Conservation (phyloP, 2,113 vertebrate genomes). For the Lota lota region DNA sequence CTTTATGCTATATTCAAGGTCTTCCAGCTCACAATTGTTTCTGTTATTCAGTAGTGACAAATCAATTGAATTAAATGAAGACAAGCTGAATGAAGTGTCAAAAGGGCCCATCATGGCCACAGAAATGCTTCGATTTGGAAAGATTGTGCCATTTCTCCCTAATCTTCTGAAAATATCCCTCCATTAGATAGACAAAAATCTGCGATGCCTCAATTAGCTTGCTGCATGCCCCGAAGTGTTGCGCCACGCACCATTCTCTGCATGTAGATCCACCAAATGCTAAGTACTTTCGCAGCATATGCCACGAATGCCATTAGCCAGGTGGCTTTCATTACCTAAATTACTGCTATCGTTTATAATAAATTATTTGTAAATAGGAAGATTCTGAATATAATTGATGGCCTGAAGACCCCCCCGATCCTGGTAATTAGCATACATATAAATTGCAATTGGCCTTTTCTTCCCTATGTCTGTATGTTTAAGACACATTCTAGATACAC, state of each 20-base stretch:
- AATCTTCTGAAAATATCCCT: conserved; percentile 36
- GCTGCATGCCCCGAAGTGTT: conserved; percentile 75
- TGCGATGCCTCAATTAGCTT: conserved; percentile 60
- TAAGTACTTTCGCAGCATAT: conserved; percentile 87
- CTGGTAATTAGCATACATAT: conserved; percentile 63
- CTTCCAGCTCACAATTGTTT: not conserved
- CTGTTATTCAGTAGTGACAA: conserved; percentile 2
- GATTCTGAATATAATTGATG: conserved; percentile 88
- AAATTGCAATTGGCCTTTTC: conserved; percentile 37
- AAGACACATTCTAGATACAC: conserved; percentile 28
- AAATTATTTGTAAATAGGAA: conserved; percentile 97
- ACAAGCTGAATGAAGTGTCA: conserved; percentile 1
- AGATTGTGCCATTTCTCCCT: conserved; percentile 19
- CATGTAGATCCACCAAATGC: conserved; percentile 85
- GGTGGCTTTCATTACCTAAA: conserved; percentile 87
- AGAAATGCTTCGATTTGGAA: not conserved
- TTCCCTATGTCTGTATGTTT: conserved; percentile 5
- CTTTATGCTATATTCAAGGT: no score
- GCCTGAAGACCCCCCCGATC: conserved; percentile 73
- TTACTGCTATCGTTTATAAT: conserved; percentile 92
- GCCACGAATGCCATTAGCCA: conserved; percentile 94
- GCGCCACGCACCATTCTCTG: conserved; percentile 69
- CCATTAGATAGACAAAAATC: conserved; percentile 61
- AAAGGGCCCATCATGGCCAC: conserved; percentile 9
- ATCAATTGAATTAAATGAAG: not conserved